A percentile compares a stretch with the other conserved stretches of the same genome.
Conservation (phyloP, 2,113 vertebrate species). For the Myiagra hebetior region DNA sequence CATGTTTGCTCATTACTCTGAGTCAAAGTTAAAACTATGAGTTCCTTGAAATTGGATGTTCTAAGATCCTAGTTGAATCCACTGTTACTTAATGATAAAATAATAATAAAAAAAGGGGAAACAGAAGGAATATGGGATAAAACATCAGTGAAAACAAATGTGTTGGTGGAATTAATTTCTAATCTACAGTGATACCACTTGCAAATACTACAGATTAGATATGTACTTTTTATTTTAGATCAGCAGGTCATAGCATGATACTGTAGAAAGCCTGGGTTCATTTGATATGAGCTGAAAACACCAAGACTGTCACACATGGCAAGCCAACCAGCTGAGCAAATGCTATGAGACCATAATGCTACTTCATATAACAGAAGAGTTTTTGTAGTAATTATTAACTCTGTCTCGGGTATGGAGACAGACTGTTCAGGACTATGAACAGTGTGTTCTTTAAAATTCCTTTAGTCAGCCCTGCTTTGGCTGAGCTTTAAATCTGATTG, state of each 20-base stretch:
- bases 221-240: conserved; percentile 18
- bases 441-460: not conserved
- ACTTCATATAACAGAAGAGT: not conserved
- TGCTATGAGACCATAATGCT: not conserved
- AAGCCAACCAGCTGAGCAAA: not conserved
- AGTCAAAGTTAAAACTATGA: not conserved
- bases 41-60: not conserved
- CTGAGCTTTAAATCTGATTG: not conserved
- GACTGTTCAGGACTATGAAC: not conserved
- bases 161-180: not conserved
- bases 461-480: not conserved
- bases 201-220: not conserved
- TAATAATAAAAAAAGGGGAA: not conserved
- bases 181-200: not conserved
- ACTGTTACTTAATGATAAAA: not conserved
- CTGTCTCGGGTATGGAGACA: not conserved
- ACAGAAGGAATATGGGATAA: not conserved
- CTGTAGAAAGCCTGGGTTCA: not conserved
- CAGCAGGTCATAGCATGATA: not conserved
- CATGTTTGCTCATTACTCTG: not conserved
- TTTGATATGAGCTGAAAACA: not conserved
- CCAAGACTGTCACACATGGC: not conserved
- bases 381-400: not conserved
- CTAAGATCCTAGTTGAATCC: not conserved
- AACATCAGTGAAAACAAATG: not conserved